Conservation (phyloP, 2,888 invertebrate species). For the Sesia apiformis region DNA sequence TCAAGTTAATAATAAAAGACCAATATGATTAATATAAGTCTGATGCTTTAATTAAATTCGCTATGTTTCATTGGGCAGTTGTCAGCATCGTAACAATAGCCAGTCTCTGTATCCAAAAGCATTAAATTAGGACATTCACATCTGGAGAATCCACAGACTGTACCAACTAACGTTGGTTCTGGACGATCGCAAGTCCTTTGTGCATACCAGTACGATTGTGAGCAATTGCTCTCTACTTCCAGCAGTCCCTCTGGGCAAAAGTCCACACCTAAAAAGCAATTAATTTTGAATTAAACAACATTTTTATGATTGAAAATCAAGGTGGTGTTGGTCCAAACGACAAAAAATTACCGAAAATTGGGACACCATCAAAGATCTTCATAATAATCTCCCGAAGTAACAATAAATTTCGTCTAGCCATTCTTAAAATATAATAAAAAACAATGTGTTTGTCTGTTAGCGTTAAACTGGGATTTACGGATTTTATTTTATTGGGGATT, state of each 20-base stretch:
- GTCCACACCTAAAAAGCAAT: slow-evolving; percentile 31
- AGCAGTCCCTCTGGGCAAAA: slow-evolving; percentile 43
- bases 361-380: no score
- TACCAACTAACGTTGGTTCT: slow-evolving; percentile 31
- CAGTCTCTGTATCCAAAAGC: slow-evolving; percentile 38
- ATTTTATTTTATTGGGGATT: no score
- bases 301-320: no score
- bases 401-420: no score
- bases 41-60: neutral
- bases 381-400: no score
- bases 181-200: slow-evolving; percentile 44
- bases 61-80: slow-evolving; percentile 42
- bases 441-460: no score
- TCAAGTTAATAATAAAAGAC: no score
- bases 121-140: slow-evolving; percentile 43
- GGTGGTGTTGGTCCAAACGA: no score
- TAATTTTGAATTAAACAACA: no score
- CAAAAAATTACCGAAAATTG: no score
- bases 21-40: neutral
- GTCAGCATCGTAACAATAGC: slow-evolving; percentile 45
- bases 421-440: no score
- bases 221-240: slow-evolving; percentile 28
- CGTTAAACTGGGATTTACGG: no score
- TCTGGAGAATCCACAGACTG: slow-evolving; percentile 42
- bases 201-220: slow-evolving; percentile 31